Conservation (phyloP, 2,113 vertebrate species). For the mouse (Mus musculus) region GRCm39 chr3:81636501-81637000, state of each 20-base stretch:
- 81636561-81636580: neutral
- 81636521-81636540: no score
- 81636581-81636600: neutral
- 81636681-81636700: neutral
- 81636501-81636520: fast-evolving
- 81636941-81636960: neutral
- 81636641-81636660: neutral
- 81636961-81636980: neutral
- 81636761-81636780: neutral
- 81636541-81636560: neutral
- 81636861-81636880: neutral
- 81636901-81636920: neutral
- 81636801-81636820: neutral
- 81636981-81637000: no score
- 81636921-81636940: no score
- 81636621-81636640: neutral
- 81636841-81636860: neutral
- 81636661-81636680: neutral
- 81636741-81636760: neutral
- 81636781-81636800: neutral
- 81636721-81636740: neutral
- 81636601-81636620: neutral
- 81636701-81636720: neutral
- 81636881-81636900: neutral
- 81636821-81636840: no score